phyloP scores from a whole-genome alignment of 2,113 vertebrate genomes.

The Butorides virescens region DNA sequence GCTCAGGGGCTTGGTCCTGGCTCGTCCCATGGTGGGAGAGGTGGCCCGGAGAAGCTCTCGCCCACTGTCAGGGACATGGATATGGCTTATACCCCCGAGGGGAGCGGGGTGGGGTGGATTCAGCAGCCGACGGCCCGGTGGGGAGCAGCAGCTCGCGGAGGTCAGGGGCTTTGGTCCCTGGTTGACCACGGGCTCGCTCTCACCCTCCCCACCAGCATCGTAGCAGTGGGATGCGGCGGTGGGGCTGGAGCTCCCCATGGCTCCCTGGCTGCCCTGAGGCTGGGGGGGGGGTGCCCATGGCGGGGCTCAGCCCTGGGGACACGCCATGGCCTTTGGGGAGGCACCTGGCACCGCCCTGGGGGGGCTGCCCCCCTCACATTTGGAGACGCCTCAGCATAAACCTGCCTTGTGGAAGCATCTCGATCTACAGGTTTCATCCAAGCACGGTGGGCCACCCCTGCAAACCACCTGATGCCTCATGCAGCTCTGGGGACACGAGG shows the following conservation, averaged over 20 bases:
- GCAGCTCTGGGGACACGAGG: neutral
- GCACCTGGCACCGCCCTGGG: neutral
- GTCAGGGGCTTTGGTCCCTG: neutral
- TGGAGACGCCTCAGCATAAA: neutral
- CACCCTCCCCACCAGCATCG: neutral
- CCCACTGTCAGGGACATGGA: neutral
- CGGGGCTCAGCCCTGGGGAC: neutral
- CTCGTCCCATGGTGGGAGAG: neutral
- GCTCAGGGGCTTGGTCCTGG: neutral
- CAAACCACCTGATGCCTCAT: neutral
- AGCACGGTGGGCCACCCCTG: neutral
- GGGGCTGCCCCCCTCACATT: neutral
- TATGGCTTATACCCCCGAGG: constrained; percentile 9
- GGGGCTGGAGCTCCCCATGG: neutral
- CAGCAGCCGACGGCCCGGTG: neutral
- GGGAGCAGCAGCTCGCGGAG: neutral
- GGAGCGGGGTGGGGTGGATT: neutral
- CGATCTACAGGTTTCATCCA: neutral
- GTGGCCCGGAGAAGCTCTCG: neutral
- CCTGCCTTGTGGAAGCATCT: neutral
- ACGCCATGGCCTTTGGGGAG: fast-evolving
- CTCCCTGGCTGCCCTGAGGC: fast-evolving
- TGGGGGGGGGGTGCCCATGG: neutral
- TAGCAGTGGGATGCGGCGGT: fast-evolving
- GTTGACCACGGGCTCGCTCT: neutral